These are phyloP conservation scores for Pseudobourletiella spinata DNA, from an alignment of 1,140 invertebrate species.

Conservation along the genomic window DNA sequence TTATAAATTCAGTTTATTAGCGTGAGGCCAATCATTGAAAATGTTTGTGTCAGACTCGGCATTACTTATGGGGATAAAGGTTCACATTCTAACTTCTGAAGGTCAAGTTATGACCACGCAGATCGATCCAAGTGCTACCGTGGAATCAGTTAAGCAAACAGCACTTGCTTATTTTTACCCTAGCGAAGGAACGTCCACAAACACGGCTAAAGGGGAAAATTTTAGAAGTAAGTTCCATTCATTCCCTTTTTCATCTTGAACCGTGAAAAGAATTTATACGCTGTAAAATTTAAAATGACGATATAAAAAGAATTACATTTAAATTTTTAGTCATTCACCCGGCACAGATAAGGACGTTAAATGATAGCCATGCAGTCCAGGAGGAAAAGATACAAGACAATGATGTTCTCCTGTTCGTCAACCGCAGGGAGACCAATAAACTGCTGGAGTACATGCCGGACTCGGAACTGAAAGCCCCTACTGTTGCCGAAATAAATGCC, in stretches of 20 bases:
- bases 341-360: constrained; percentile 16
- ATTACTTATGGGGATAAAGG: constrained; percentile 30
- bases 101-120: constrained; percentile 17
- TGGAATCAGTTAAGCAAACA: constrained; percentile 16
- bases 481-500: constrained; percentile 40
- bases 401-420: constrained; percentile 23
- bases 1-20: too few relatives aligned
- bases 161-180: constrained; percentile 18
- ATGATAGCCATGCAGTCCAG: constrained; percentile 25
- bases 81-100: constrained; percentile 27
- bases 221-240: constrained; percentile 14
- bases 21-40: background rate
- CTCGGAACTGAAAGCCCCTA: constrained; percentile 42
- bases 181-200: background rate
- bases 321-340: constrained; percentile 5
- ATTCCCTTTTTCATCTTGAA: background rate
- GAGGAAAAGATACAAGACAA: constrained; percentile 31
- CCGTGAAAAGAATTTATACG: background rate
- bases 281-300: background rate
- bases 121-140: constrained; percentile 18
- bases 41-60: constrained; percentile 32
- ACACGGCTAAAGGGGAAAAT: constrained; percentile 3
- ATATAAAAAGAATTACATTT: constrained; percentile 3
- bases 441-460: constrained; percentile 38
- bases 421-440: constrained; percentile 9